These are phyloP conservation scores for Echeneis naucrates DNA, from an alignment of 2,797 vertebrate genomes.

Conservation along the genomic window DNA sequence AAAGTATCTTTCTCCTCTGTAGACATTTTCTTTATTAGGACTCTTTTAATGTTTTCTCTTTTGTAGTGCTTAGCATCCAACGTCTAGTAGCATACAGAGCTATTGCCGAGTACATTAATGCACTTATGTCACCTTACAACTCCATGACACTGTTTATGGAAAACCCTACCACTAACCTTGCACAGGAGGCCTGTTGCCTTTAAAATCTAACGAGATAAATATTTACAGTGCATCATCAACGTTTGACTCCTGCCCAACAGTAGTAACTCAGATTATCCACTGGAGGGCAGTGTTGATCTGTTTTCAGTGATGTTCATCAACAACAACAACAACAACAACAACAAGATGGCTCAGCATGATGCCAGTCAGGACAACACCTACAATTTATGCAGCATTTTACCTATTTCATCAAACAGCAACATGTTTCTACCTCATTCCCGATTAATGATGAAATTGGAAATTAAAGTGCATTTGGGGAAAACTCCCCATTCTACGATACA, in stretches of 20 bases:
- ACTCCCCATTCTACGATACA: background rate
- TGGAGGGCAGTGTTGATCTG: slow-evolving; percentile 71
- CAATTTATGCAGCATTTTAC: background rate
- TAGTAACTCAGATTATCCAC: slow-evolving; percentile 52
- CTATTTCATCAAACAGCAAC: background rate
- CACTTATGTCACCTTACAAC: background rate
- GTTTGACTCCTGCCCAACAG: background rate
- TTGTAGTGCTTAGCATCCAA: background rate
- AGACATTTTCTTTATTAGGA: background rate
- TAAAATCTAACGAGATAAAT: background rate
- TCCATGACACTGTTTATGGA: background rate
- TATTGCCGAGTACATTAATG: background rate
- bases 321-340: slow-evolving; percentile 1
- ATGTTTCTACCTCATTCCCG: background rate
- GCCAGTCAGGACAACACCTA: background rate
- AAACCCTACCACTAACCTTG: too few relatives aligned
- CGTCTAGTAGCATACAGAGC: background rate
- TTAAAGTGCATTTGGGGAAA: background rate
- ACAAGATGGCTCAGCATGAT: slow-evolving; percentile 2
- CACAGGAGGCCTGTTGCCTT: background rate
- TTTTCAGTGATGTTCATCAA: slow-evolving; percentile 17
- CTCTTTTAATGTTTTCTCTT: background rate
- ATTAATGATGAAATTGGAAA: background rate
- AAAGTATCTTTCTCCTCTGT: background rate
- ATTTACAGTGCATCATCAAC: background rate